Conservation (phyloP, 1,140 invertebrate genomes). For the Batillaria attramentaria region DNA sequence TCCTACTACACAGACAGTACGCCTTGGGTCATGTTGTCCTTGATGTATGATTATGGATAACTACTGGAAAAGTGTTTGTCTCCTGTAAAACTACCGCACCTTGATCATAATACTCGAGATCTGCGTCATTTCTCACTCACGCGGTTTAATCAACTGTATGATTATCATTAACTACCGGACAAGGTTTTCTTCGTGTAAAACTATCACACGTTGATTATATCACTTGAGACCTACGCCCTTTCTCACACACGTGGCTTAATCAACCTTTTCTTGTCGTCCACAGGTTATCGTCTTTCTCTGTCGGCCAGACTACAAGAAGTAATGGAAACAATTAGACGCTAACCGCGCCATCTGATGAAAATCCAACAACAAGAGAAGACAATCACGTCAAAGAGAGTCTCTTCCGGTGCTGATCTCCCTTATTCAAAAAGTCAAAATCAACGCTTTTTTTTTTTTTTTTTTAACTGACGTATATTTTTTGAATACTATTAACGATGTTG, state of each 20-base stretch:
- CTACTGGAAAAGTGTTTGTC: too few relatives aligned
- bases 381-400: background rate
- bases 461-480: background rate
- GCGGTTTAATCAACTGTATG: too few relatives aligned
- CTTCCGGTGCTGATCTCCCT: background rate
- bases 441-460: background rate
- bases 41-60: too few relatives aligned
- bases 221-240: too few relatives aligned
- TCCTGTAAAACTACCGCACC: too few relatives aligned
- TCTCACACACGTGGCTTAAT: too few relatives aligned
- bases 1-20: too few relatives aligned
- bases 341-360: background rate
- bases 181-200: background rate
- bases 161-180: background rate
- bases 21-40: too few relatives aligned
- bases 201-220: background rate
- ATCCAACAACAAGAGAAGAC: background rate
- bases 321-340: too few relatives aligned
- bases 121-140: too few relatives aligned
- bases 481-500: background rate
- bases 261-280: too few relatives aligned
- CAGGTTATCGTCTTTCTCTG: conserved; percentile 17
- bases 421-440: background rate
- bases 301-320: background rate
- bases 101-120: too few relatives aligned